Conservation (phyloP, 2,113 vertebrate genomes). For the Pontoporia blainvillei region DNA sequence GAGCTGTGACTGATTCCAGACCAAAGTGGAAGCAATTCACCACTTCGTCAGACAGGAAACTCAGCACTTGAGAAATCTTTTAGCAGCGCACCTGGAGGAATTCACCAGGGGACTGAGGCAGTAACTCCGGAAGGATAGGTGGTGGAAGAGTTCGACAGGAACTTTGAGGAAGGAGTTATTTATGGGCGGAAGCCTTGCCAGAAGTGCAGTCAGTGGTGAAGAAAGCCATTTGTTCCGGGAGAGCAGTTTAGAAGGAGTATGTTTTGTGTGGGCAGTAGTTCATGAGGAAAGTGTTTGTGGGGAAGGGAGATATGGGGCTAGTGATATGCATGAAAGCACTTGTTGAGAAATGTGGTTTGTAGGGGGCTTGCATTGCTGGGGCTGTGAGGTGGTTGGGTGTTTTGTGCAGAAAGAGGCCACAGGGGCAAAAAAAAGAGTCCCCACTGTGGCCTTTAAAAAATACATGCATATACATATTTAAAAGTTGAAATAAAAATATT, state of each 20-base stretch:
- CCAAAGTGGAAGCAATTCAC: neutral
- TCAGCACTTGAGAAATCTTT: neutral
- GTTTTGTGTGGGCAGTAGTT: neutral
- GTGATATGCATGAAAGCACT: neutral
- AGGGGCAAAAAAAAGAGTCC: neutral
- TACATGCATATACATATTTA: neutral
- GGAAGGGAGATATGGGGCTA: neutral
- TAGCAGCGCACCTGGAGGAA: neutral
- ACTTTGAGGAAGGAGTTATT: neutral
- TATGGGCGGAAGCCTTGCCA: neutral
- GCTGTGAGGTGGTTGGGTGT: too few species aligned
- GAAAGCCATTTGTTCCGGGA: constrained; percentile 35
- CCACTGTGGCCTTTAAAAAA: neutral
- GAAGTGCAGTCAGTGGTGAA: neutral
- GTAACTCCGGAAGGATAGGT: neutral
- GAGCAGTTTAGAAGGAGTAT: neutral
- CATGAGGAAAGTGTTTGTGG: neutral
- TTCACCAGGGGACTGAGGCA: neutral
- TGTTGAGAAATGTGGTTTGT: neutral
- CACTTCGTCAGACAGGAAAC: neutral
- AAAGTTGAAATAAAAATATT: neutral
- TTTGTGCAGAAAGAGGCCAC: neutral
- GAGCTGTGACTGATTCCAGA: neutral
- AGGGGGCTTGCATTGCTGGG: neutral
- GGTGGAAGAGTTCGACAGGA: neutral